These are phyloP conservation scores for Poeciliopsis prolifica DNA, from an alignment of 2,113 vertebrate species.

Conservation along the genomic window DNA sequence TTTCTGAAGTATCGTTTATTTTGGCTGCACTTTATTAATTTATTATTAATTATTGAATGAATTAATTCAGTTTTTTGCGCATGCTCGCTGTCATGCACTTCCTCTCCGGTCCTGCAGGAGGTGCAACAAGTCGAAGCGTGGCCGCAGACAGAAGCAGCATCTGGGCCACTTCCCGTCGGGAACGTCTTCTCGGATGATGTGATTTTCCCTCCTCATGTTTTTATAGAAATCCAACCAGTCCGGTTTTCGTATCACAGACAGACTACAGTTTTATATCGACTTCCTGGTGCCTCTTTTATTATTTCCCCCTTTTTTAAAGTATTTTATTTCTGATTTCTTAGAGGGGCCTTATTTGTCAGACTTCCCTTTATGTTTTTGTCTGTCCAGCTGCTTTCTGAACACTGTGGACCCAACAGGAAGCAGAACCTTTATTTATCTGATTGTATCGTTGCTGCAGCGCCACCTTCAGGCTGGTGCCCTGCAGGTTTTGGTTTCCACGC, in stretches of 20 bases:
- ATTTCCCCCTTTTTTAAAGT: constrained; percentile 26
- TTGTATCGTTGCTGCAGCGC: constrained; percentile 7
- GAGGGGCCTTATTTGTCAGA: constrained; percentile 72
- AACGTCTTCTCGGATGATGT: constrained; percentile 96
- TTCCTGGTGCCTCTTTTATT: constrained; percentile 63
- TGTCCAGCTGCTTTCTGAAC: constrained; percentile 39
- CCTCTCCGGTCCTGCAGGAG: constrained; percentile 82
- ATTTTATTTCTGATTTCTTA: constrained; percentile 43
- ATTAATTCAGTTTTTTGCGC: not conserved
- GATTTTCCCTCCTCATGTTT: constrained; percentile 35
- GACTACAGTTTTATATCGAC: constrained; percentile 68
- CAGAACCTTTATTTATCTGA: constrained; percentile 28
- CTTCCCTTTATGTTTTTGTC: constrained; percentile 76
- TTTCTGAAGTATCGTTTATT: not conserved
- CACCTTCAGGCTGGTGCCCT: constrained; percentile 1
- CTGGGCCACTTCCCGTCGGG: constrained; percentile 96
- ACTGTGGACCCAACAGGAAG: constrained; percentile 47
- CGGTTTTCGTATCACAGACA: constrained; percentile 69
- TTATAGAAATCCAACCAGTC: constrained; percentile 32
- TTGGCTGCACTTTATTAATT: not conserved
- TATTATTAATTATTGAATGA: too few species aligned
- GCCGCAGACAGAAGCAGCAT: constrained; percentile 97
- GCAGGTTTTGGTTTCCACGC: not conserved
- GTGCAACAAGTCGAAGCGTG: constrained; percentile 95
- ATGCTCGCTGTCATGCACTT: not conserved